These are phyloP conservation scores for Lordiphosa stackelbergi DNA, from an alignment of 1,140 invertebrate species.

Conservation along the genomic window DNA sequence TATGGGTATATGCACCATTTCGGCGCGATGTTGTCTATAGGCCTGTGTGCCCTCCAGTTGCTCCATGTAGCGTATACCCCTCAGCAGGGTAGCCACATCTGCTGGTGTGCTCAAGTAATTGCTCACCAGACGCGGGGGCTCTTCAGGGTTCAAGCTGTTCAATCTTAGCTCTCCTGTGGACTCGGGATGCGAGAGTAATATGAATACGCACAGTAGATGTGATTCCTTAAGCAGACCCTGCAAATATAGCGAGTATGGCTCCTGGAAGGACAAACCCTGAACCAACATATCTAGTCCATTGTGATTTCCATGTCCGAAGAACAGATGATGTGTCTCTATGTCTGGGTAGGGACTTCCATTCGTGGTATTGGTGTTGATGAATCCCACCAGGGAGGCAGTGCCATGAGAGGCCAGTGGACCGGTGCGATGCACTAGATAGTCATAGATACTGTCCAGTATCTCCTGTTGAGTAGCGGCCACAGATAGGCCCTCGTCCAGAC, in stretches of 20 bases:
- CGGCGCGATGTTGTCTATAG: conserved; percentile 80
- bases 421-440: conserved; percentile 63
- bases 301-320: conserved; percentile 33
- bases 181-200: conserved; percentile 85
- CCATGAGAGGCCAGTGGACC: conserved; percentile 79
- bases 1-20: conserved; percentile 79
- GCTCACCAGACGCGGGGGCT: conserved; percentile 84
- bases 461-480: conserved; percentile 28
- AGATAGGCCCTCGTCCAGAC: conserved; percentile 27
- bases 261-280: conserved; percentile 37
- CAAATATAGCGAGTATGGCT: conserved; percentile 27
- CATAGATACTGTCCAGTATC: conserved; percentile 42
- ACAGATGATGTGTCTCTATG: conserved; percentile 60
- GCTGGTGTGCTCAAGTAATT: conserved; percentile 83
- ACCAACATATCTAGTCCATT: conserved; percentile 19
- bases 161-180: conserved; percentile 84
- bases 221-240: conserved; percentile 9
- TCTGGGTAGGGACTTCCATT: conserved; percentile 60
- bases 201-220: conserved; percentile 78
- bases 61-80: conserved; percentile 82
- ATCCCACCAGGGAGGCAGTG: conserved; percentile 32
- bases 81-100: conserved; percentile 83
- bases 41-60: conserved; percentile 79
- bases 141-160: conserved; percentile 82
- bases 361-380: conserved; percentile 49